Evolutionary conservation across 1,140 invertebrate species (phyloP).

Genomic region (Zelostemma sp.): DNA sequence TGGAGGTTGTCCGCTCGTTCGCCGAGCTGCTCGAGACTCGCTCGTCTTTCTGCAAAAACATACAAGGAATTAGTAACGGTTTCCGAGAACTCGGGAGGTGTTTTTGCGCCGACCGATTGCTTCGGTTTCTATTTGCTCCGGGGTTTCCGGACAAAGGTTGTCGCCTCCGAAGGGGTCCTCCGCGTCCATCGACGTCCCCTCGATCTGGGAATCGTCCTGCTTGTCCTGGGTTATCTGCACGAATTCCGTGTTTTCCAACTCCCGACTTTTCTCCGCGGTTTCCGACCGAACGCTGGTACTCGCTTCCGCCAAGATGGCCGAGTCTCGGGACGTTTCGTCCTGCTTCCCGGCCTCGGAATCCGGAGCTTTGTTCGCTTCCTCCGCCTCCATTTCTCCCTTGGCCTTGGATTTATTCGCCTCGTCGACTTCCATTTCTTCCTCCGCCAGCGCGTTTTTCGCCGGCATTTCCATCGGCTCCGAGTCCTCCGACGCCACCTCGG

Average conservation of each 20-base stretch:
- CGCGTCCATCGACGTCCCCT: constrained; percentile 61
- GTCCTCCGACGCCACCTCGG: background rate
- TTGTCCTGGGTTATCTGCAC: constrained; percentile 66
- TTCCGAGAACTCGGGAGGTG: no score
- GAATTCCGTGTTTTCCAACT: constrained; percentile 64
- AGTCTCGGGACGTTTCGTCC: constrained; percentile 17
- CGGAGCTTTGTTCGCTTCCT: constrained; percentile 11
- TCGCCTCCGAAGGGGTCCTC: constrained; percentile 67
- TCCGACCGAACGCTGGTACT: no score
- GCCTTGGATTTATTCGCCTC: background rate
- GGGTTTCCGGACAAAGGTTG: constrained; percentile 50
- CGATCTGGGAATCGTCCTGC: constrained; percentile 61
- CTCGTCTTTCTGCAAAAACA: constrained; percentile 26
- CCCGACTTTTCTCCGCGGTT: constrained; percentile 34
- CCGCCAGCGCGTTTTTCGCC: background rate
- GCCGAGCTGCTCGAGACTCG: constrained; percentile 54
- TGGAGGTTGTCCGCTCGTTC: constrained; percentile 57
- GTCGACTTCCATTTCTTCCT: background rate
- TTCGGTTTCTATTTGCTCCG: constrained; percentile 56
- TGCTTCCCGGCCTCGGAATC: constrained; percentile 11
- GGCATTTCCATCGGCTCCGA: background rate
- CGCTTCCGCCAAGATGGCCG: constrained; percentile 2
- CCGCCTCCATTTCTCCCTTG: constrained; percentile 32
- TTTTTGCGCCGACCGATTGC: no score
- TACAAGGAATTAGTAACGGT: no score